These are phyloP conservation scores for Intellagama lesueurii DNA, from an alignment of 2,797 vertebrate species.

Conservation along the genomic window DNA sequence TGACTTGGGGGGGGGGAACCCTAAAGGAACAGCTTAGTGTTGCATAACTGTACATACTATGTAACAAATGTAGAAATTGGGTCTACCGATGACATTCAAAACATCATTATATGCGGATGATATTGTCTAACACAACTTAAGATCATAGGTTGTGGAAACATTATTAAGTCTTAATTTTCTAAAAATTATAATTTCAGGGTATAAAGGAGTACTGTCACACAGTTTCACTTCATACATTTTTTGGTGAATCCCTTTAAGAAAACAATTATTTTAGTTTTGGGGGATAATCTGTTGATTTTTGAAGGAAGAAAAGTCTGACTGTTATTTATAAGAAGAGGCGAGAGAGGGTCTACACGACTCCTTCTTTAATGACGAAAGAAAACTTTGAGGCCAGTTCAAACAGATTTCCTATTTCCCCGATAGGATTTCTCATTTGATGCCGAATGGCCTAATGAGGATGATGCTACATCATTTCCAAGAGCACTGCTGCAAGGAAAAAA, in stretches of 20 bases:
- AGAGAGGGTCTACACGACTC: neutral
- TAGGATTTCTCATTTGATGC: neutral
- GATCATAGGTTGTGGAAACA: neutral
- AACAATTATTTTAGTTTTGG: neutral
- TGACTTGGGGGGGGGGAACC: neutral
- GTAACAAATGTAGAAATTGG: neutral
- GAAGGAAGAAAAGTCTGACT: too few species aligned
- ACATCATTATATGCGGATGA: neutral
- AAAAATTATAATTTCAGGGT: neutral
- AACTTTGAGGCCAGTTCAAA: neutral
- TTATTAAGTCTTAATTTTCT: neutral
- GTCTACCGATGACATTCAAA: too few species aligned
- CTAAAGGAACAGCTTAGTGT: neutral
- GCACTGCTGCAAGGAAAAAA: neutral
- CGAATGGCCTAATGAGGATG: too few species aligned
- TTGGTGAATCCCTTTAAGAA: neutral
- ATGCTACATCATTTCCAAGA: neutral
- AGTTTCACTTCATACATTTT: neutral
- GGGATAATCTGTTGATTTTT: neutral
- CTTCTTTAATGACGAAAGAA: neutral
- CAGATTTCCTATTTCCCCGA: too few species aligned
- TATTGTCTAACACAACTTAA: neutral
- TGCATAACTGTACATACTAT: neutral
- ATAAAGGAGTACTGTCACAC: neutral
- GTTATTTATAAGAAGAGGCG: neutral